Evolutionary conservation across 2,797 vertebrate species (phyloP), one percentile per base, ranked within the genome.

Genomic region (Alectoris magna): DNA sequence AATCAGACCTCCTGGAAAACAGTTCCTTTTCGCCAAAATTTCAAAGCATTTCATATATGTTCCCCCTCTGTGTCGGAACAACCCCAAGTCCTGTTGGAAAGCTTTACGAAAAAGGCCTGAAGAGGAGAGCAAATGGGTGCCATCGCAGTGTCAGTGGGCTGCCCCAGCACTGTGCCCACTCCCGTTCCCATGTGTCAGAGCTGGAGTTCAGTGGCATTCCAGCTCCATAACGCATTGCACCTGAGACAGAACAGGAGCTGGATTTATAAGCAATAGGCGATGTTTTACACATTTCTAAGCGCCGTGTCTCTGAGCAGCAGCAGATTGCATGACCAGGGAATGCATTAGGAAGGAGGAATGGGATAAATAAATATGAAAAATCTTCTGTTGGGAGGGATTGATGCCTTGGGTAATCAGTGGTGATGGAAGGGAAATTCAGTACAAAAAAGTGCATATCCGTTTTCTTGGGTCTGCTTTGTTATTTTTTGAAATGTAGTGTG

Each of bases 231-330:
- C 60, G 85, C 36, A 70, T 93, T 68, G 91, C 83, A 51, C 88
- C 81, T 11, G 77, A 84, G 85, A 63, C 71, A 53, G 88, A 34
- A 46, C 5, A n/a, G 4, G 86, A 73, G 19, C 1, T 5, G 67
- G 83, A 87, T 91, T 86, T 84, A 60, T 60, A 62, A 59, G 88
- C 66, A 38, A n/a, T 79, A 36, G 36, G 49, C 39, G 41, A 43
- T 84, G 81, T 84, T 96, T 79, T 75, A 67, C 85, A 53, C 77
- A 7, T 92, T 67, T 67, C 39, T 23, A 41, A 92, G 77, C 7
- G 0, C 2, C 0, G 66, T 44, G 44, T 89, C 84, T 71, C 49
- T 0, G 2, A 94, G 56, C 68, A 0, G 0, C 2, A 0, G 85
- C 79, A 49, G 75, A 75, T 81, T 74, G 59, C 66, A 4, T 24